Evolutionary conservation across 1,140 invertebrate genomes (phyloP).

Genomic region (Diploscapter pachys): DNA sequence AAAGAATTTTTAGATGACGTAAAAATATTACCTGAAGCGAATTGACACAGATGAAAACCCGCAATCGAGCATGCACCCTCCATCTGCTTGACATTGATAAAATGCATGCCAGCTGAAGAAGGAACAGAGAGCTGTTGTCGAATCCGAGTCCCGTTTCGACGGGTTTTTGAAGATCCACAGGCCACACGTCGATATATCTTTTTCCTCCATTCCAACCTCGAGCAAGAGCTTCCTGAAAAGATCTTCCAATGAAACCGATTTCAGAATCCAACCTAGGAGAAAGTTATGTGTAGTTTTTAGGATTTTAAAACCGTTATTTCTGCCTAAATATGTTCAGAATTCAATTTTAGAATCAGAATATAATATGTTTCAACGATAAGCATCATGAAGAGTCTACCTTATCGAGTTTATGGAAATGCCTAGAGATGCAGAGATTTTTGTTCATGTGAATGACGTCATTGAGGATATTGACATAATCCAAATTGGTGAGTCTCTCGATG

Average conservation of each 20-base stretch:
- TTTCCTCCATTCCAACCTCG: conserved; percentile 59
- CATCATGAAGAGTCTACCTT: conserved; percentile 57
- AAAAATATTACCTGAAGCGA: conserved; percentile 42
- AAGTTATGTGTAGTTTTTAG: not conserved
- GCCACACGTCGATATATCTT: conserved; percentile 93
- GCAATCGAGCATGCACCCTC: conserved; percentile 74
- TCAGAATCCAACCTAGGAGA: not conserved
- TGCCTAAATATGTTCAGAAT: too few relatives aligned
- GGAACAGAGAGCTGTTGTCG: conserved; percentile 72
- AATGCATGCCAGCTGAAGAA: conserved; percentile 93
- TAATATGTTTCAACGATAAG: too few relatives aligned
- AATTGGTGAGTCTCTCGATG: conserved; percentile 52
- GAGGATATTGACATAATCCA: conserved; percentile 84
- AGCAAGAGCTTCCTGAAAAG: conserved; percentile 31
- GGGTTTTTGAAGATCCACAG: conserved; percentile 80
- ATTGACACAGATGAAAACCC: conserved; percentile 75
- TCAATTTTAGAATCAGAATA: too few relatives aligned
- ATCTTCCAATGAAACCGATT: not conserved
- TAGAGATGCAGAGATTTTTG: conserved; percentile 88
- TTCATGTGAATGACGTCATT: conserved; percentile 76
- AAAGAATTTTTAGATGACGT: too few relatives aligned
- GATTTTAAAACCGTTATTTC: conserved; percentile 1
- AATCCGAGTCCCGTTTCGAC: conserved; percentile 67
- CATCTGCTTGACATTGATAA: conserved; percentile 75
- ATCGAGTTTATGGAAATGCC: conserved; percentile 82